Percentiles rank a stretch among this genome's conserved stretches.
phyloP scores from a whole-genome alignment of 1,140 invertebrate genomes.

The Drosophila busckii region DNA sequence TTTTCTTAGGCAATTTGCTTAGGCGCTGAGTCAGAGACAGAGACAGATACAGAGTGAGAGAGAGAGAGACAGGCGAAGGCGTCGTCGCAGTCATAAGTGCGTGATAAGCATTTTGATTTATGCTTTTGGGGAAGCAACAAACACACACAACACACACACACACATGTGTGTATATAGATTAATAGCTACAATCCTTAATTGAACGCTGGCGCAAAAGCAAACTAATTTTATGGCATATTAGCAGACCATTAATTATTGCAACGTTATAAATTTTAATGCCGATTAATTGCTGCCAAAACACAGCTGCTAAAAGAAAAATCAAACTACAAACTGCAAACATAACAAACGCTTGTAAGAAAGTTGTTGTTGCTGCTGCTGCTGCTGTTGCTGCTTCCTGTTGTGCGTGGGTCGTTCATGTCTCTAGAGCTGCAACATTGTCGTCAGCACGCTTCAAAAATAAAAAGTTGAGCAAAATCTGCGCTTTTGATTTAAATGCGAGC shows the following conservation, averaged over 20 bases:
- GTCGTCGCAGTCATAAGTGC: constrained; percentile 45
- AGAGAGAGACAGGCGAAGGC: constrained; percentile 19
- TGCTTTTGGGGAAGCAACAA: constrained; percentile 48
- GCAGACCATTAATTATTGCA: constrained; percentile 70
- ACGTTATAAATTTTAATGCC: constrained; percentile 74
- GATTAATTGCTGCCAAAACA: constrained; percentile 77
- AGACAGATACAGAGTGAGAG: too few relatives aligned
- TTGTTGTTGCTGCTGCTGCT: constrained; percentile 25
- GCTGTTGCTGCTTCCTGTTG: constrained; percentile 52
- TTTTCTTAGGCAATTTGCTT: constrained; percentile 37
- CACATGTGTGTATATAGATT: constrained; percentile 10
- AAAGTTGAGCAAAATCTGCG: constrained; percentile 14
- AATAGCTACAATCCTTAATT: constrained; percentile 56
- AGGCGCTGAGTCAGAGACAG: constrained; percentile 14
- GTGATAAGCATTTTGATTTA: constrained; percentile 77
- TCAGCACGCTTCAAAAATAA: constrained; percentile 57
- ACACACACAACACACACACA: constrained; percentile 13
- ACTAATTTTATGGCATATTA: constrained; percentile 77
- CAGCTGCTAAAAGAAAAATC: constrained; percentile 38
- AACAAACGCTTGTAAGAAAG: constrained; percentile 48
- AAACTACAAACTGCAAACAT: constrained; percentile 41
- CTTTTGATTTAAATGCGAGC: constrained; percentile 5
- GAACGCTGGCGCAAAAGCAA: constrained; percentile 67
- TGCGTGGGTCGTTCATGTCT: constrained; percentile 52
- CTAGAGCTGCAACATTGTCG: constrained; percentile 6